Evolutionary conservation across 2,113 vertebrate genomes (phyloP), one percentile per base, ranked within the genome.

Genomic region (Garra rufa): DNA sequence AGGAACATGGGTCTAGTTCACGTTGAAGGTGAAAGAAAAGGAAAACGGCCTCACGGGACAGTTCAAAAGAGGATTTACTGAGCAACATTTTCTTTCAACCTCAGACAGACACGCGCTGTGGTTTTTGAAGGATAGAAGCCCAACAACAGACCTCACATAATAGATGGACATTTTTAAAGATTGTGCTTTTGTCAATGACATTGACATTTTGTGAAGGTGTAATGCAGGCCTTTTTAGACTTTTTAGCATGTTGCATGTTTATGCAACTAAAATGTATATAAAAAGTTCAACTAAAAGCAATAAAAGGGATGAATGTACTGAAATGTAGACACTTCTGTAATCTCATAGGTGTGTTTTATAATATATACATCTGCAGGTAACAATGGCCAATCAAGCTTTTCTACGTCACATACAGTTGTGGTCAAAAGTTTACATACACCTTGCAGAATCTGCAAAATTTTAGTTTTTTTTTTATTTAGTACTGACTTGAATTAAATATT

Each of bases 1-100:
- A 7, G 85, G 96, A 86, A 92, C 91, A 7, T 99, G 98, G 98
- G 91, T 92, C 50, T 94, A 85, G 70, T 55, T 48, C 24, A 44
- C 21, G n/a, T 19, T 17, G 43, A 65, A 61, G 21, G 48, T n/a
- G 65, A 38, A 82, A 38, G 8, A 13, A 50, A 52, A 46, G 21
- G 44, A 41, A 50, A 76, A 57, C 24, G 1, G 59, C 4, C n/a
- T 80, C 6, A 3, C 21, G 21, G 21, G 46, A 28, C 38, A 28
- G 34, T 17, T 43, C 0, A 38, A 34, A 30, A 44, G 6, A 24
- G 6, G 34, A 13, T 17, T n/a, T 13, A 17, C 55, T 75, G 34
- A 24, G 15, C 11, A 41, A 59, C 41, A 13, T 43, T 26, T 43
- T 26, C 11, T 59, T 41, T 61, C 2, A 34, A 46, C 9, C 15